phyloP scores from a whole-genome alignment of 2,888 invertebrate genomes.

The Gymnoscelis rufifasciata region DNA sequence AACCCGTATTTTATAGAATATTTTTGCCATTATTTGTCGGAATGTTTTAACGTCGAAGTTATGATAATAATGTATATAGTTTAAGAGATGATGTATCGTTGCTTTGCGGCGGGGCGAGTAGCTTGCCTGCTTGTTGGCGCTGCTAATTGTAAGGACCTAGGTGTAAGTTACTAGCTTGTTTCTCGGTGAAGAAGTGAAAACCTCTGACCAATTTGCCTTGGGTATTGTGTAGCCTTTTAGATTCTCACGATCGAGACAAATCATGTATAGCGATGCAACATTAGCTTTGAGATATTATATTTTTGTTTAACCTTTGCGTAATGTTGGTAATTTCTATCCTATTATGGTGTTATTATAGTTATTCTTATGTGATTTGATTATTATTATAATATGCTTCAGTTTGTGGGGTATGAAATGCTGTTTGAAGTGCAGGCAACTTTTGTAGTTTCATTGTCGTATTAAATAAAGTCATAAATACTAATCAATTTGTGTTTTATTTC shows the following conservation, averaged over 20 bases:
- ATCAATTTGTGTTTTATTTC: constrained; percentile 43
- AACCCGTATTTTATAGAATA: constrained; percentile 61
- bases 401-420: constrained; percentile 73
- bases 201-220: constrained; percentile 79
- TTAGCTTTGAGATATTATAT: constrained; percentile 62
- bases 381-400: constrained; percentile 68
- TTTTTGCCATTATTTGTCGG: constrained; percentile 62
- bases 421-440: constrained; percentile 78
- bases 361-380: constrained; percentile 59
- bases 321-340: constrained; percentile 70
- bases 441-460: constrained; percentile 81
- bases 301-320: constrained; percentile 67
- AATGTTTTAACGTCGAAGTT: constrained; percentile 53
- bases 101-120: constrained; percentile 57
- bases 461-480: constrained; percentile 78
- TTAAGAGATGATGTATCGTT: constrained; percentile 57
- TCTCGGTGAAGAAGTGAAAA: constrained; percentile 68
- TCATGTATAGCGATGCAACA: constrained; percentile 73
- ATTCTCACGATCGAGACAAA: constrained; percentile 66
- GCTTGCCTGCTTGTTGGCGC: constrained; percentile 68
- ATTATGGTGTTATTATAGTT: constrained; percentile 63
- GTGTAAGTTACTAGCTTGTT: constrained; percentile 72
- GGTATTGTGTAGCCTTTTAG: constrained; percentile 77
- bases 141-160: constrained; percentile 59
- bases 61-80: constrained; percentile 71